These are phyloP conservation scores for Panthera tigris DNA, from an alignment of 2,113 vertebrate genomes.

Conservation along the genomic window DNA sequence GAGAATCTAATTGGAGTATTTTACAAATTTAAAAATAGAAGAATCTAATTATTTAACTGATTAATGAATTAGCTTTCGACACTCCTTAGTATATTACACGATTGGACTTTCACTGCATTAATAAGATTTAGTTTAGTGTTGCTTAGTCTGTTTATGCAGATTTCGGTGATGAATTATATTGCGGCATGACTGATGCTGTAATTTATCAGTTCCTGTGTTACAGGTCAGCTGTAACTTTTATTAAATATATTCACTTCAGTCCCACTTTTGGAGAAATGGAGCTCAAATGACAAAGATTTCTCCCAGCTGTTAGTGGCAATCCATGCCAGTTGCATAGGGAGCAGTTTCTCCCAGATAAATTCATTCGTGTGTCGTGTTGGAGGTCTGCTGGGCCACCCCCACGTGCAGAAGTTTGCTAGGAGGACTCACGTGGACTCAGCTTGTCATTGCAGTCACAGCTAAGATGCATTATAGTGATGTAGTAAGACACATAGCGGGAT, in stretches of 20 bases:
- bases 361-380: neutral
- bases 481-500: no score
- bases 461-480: neutral
- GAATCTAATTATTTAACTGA: neutral
- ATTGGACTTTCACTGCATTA: conserved; percentile 24
- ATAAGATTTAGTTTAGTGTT: conserved; percentile 31
- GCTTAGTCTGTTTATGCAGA: conserved; percentile 31
- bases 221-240: neutral
- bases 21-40: conserved; percentile 36
- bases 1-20: neutral
- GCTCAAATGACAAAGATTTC: neutral
- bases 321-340: fast-evolving
- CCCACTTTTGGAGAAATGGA: neutral
- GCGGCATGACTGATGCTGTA: conserved; percentile 33
- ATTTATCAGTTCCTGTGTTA: neutral
- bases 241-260: neutral
- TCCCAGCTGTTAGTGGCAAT: neutral
- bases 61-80: conserved; percentile 56
- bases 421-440: neutral
- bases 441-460: neutral
- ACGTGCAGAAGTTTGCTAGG: neutral
- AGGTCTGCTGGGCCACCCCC: neutral
- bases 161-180: conserved; percentile 45
- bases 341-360: neutral
- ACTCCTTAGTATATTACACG: neutral